Percentiles rank a stretch among this genome's conserved stretches.
Evolutionary conservation across 2,113 vertebrate species (phyloP).

Genomic region (Urocitellus parryii): DNA sequence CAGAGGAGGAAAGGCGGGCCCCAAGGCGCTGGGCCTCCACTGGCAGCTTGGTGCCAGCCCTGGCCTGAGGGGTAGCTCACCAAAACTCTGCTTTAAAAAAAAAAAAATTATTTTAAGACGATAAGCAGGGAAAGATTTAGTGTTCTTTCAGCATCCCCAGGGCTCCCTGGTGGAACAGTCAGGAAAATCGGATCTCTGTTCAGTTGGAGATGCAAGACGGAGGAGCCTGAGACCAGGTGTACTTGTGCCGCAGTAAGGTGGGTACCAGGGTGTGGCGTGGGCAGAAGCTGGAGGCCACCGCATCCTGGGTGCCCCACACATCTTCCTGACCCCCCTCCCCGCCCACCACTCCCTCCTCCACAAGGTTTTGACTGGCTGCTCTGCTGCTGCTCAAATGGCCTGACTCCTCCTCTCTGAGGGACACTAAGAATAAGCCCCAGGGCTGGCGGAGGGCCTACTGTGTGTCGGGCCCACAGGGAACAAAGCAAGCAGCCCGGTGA

Average conservation of each 20-base stretch:
- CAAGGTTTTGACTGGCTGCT: fast-evolving
- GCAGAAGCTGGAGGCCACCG: fast-evolving
- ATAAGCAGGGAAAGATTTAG: conserved; percentile 57
- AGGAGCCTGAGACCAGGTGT: not conserved
- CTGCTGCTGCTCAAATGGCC: fast-evolving
- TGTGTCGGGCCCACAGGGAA: not conserved
- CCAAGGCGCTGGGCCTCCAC: fast-evolving
- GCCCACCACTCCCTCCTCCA: not conserved
- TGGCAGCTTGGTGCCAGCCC: not conserved
- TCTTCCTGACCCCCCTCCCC: not conserved
- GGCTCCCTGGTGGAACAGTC: not conserved
- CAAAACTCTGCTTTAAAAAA: not conserved
- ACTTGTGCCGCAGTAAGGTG: not conserved
- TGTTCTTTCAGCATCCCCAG: not conserved
- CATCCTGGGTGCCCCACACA: fast-evolving
- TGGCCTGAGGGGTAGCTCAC: not conserved
- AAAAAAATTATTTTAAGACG: not conserved
- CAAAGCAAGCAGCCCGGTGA: too few species aligned
- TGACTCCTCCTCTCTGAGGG: not conserved
- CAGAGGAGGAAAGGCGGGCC: not conserved
- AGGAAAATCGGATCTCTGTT: not conserved
- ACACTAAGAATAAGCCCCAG: not conserved
- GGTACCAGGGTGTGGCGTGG: fast-evolving
- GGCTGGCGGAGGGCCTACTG: not conserved
- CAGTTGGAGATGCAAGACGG: conserved; percentile 46